Evolutionary conservation across 2,797 vertebrate species (phyloP).

Genomic region (Eulemur rubriventer): DNA sequence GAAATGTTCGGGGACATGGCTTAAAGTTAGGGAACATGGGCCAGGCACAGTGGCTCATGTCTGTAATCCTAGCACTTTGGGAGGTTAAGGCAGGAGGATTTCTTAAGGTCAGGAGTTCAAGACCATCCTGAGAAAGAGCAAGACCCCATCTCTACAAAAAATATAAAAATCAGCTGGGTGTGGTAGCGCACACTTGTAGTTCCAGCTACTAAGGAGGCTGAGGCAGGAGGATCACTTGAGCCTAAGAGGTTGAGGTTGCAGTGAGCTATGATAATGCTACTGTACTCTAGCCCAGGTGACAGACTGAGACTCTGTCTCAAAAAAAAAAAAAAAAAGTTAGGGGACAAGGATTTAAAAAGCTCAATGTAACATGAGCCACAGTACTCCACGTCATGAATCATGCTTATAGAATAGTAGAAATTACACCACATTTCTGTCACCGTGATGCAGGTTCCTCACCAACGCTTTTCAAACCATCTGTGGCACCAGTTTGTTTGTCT

Average conservation of each 20-base stretch:
- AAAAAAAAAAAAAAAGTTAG: neutral
- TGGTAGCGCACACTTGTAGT: too few relatives aligned
- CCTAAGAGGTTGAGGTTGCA: neutral
- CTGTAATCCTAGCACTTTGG: neutral
- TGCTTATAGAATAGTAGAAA: neutral
- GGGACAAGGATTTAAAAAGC: neutral
- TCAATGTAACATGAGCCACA: neutral
- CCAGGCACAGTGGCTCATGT: neutral
- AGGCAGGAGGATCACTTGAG: neutral
- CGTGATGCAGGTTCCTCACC: neutral
- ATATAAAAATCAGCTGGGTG: too few relatives aligned
- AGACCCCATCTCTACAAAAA: too few relatives aligned
- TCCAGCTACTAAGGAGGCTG: too few relatives aligned
- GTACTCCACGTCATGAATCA: neutral
- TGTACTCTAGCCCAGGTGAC: neutral
- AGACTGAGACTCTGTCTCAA: neutral
- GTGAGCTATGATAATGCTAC: too few relatives aligned
- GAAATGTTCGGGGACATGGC: neutral
- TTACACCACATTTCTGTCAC: neutral
- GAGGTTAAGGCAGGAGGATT: neutral
- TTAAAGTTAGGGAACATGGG: neutral
- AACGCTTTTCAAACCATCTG: neutral
- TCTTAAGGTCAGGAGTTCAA: too few relatives aligned
- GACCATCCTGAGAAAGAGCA: too few relatives aligned
- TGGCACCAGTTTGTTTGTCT: neutral